Base-by-base conservation (phyloP, 1,140 invertebrate species). In the Mercenaria mercenaria region DNA sequence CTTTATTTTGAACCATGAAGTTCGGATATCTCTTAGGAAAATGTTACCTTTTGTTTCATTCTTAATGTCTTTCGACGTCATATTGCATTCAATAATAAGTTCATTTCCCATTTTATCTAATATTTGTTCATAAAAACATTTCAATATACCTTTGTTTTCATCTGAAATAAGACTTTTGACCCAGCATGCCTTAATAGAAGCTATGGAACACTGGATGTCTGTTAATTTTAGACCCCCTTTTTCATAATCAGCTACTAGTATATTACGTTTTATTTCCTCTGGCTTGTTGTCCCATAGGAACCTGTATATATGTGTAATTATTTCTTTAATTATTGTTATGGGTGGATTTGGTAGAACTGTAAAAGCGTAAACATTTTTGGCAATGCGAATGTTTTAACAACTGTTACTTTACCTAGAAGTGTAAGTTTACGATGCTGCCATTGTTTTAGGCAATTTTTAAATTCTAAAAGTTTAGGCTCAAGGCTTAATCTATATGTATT, bases 391-490 rank as follows among this genome's bases (percentile, higher is more conserved):
- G 43, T 47, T 15, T 47, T 47, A 47, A 8, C 26, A 20, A 77
- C 74, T 41, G 41, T 47, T 10, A 77, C 74, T 77, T 77, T 77
- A 34, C 37, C 74, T 13, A 77, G 13, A 34, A 77, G 64, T 77
- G 74, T 77, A 20, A 77, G 26, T 77, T 77, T 77, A 34, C 74
- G 26, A 43, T 77, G 74, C 4, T 77, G 64, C 74, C 74, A 77
- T 18, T 77, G 74, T 77, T 77, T 41, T 69, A 77, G 26, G 20
- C 34, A 41, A 39, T 34, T 77, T 6, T 77, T 41, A 77, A 77
- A 77, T 37, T 37, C 74, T 77, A 18, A 34, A 20, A 77, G 26
- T 77, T 77, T 77, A 34, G 64, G 64, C 26, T 47, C 43, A 8
- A 47, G 15, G 43, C 15, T 47, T 8, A 47, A 15, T 15, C 6